Evolutionary conservation across 1,140 invertebrate genomes (phyloP), one percentile per base, ranked within the genome.

Genomic region (Platorchestia sp.): DNA sequence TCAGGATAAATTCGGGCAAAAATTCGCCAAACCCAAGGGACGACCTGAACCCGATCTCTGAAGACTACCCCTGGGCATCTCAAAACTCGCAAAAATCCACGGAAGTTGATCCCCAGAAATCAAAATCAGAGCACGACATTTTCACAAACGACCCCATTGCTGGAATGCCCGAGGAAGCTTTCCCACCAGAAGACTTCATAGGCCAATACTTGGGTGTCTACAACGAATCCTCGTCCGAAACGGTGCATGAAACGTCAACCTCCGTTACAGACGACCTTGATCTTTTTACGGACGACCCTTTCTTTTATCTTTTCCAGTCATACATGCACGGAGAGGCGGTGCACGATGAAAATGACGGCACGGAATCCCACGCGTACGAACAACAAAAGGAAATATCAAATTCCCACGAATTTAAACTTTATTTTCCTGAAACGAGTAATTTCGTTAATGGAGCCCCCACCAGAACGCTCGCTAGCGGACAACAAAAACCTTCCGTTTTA

Each of bases 21-120:
- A 10, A 75, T 27, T 75, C 59, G 27, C 96, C 98, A 98, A 95
- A 98, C 97, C 95, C 99, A 98, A 0, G 99, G 98, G 96, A 99
- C 91, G 43, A 93, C 40, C 43, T 40, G 44, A 93, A 93, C 45
- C 91, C 91, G 10, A 93, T 93, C 45, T 42, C 91, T 0, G 91
- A 93, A 93, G 91, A 93, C 45, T 93, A 93, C 45, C 91, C 91
- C 16, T 93, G 91, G 91, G 41, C n/a, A 42, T 41, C 36, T 5
- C 87, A 89, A 6, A 27, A 44, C 87, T 89, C 43, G 43, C 87
- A 44, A 89, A 89, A 89, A 89, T 89, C 91, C 36, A 93, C 91
- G 43, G 91, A 93, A 44, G 5, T 43, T 89, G 87, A 42, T 89
- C 41, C 41, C 41, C 87, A 41, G 87, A 43, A 89, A 42, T 42